Evolutionary conservation across 2,888 invertebrate species (phyloP).

Genomic region (Byasa hedistus): DNA sequence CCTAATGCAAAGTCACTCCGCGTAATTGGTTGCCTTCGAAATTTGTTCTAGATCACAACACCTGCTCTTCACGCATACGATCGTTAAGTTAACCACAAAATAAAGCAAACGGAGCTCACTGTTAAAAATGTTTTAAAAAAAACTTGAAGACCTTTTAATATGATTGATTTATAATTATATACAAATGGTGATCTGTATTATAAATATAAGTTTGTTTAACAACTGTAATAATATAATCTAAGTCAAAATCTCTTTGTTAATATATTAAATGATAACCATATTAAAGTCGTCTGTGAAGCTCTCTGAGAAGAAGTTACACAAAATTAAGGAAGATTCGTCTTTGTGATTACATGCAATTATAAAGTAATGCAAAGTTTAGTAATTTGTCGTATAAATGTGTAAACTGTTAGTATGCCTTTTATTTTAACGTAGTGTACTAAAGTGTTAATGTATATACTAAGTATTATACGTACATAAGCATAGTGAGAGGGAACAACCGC

Average conservation of each 20-base stretch:
- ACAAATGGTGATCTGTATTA: too few species aligned
- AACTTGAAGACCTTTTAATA: too few species aligned
- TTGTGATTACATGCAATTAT: too few species aligned
- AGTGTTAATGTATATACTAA: background rate
- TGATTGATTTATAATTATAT: too few species aligned
- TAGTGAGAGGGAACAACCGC: constrained; percentile 36
- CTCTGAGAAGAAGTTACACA: too few species aligned
- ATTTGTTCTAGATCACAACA: constrained; percentile 55
- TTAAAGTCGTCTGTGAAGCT: too few species aligned
- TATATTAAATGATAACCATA: too few species aligned
- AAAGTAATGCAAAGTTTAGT: too few species aligned
- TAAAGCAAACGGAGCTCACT: background rate
- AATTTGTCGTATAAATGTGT: background rate
- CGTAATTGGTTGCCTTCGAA: constrained; percentile 67
- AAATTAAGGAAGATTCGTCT: too few species aligned
- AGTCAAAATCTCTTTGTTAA: too few species aligned
- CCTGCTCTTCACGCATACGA: background rate
- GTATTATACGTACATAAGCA: constrained; percentile 2
- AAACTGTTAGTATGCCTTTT: background rate
- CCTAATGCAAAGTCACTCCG: constrained; percentile 68
- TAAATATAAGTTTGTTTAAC: too few species aligned
- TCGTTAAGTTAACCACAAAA: background rate
- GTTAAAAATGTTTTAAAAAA: background rate
- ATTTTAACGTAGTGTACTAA: background rate
- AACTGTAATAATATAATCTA: too few species aligned